Base-by-base conservation (phyloP, 2,888 invertebrate species). In the Orthosia gracilis region DNA sequence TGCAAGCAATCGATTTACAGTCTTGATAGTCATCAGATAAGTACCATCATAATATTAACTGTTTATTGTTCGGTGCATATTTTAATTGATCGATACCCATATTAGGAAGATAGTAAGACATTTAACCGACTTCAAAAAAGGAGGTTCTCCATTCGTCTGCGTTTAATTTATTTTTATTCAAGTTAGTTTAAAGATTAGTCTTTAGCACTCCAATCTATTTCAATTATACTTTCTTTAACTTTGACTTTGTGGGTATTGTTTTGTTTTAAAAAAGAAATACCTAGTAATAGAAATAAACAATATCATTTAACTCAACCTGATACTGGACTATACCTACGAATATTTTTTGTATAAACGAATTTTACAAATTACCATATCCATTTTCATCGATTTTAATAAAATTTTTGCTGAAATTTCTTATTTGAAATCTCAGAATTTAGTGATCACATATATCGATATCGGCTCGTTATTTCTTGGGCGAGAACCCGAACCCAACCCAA, bases 51-150 rank as follows among this genome's bases (percentile, higher is more conserved):
- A 47, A 47, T 40, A 47, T 67, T 49, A 13, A 12, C 13, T 31
- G n/a, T 54, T 68, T 17, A 77, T 68, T 52, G n/a, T 54, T 59
- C 40, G 2, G 7, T 12, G 26, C n/a, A 23, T 45, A n/a, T 67
- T 23, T 59, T 49, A 68, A 61, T 61, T 54, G 21, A 4, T 23
- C 23, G n/a, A 21, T 18, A 12, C 18, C 50, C 21, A 21, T 78
- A 69, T 47, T 31, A 58, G 31, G 7, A 21, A 50, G 1, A 47
- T 9, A 21, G 23, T 55, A 18, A 4, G 13, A 18, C 18, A 5
- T 21, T 15, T 31, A 18, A 18, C 18, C 12, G 40, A 31, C n/a
- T 40, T 59, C 3, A 58, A 31, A 58, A 58, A 31, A 9, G 40
- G 1, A 40, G 9, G 9, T 31, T 31, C 31, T 31, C 31, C 5